Percentiles rank a stretch among this genome's conserved stretches.
Evolutionary conservation across 2,888 invertebrate genomes (phyloP).

Genomic region (Caenorhabditis imperialis): DNA sequence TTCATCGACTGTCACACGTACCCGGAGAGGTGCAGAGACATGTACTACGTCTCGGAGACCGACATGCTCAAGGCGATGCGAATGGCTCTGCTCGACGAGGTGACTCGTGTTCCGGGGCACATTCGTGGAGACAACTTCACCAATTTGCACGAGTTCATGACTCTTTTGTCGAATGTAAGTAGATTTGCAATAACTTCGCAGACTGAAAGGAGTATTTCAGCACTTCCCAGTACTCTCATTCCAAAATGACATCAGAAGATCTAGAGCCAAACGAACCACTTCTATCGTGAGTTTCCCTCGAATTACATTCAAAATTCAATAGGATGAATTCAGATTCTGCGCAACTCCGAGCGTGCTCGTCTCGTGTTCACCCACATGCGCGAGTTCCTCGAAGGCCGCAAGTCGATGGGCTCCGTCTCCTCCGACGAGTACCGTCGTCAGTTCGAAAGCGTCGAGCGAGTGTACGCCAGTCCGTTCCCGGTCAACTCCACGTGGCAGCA

Average conservation of each 20-base stretch:
- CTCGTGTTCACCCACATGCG: constrained; percentile 75
- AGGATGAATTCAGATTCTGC: constrained; percentile 65
- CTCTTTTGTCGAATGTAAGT: constrained; percentile 73
- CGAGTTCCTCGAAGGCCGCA: constrained; percentile 68
- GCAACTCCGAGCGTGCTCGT: constrained; percentile 73
- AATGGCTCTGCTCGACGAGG: constrained; percentile 75
- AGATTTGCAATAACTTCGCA: too few relatives aligned
- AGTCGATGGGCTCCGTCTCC: constrained; percentile 62
- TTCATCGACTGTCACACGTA: constrained; percentile 70
- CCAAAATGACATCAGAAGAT: constrained; percentile 63
- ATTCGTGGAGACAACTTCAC: constrained; percentile 75
- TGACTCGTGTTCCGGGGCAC: constrained; percentile 61
- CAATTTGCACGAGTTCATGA: constrained; percentile 72
- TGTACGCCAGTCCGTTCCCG: constrained; percentile 76
- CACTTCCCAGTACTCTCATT: constrained; percentile 76
- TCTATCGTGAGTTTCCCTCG: constrained; percentile 58
- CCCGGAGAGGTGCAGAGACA: constrained; percentile 73
- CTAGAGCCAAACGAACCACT: constrained; percentile 62
- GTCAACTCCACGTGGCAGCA: constrained; percentile 77
- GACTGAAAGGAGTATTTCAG: constrained; percentile 58
- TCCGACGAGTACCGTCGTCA: constrained; percentile 72
- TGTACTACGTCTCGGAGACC: constrained; percentile 77
- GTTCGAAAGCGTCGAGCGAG: constrained; percentile 74
- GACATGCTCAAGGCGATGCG: constrained; percentile 77
- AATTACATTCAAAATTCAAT: not conserved